Evolutionary conservation across 2,113 vertebrate species (phyloP), one percentile per base, ranked within the genome.

Genomic region (Stigmatopora nigra): DNA sequence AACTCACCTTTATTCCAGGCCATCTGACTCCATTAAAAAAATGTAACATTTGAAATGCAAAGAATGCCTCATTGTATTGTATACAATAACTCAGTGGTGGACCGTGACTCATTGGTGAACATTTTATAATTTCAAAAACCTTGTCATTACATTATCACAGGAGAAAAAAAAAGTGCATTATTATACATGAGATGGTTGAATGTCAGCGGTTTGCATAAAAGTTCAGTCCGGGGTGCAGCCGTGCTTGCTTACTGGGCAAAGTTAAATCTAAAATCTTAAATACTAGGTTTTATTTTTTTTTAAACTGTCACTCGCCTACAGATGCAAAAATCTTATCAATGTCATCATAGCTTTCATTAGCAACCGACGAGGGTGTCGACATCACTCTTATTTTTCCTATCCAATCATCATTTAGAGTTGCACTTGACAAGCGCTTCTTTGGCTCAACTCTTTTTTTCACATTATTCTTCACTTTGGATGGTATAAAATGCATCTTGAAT

Each of bases 321-420:
- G 75, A 84, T 9, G 86, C 72, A 78, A 92, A 92, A 65, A 92
- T 91, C 61, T 89, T 79, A 87, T 92, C 91, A 7, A 91, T 92
- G 63, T 90, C 89, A 69, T 88, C 69, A 0, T 19, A 41, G 0
- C 11, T 19, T 1, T 19, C 36, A 19, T 6, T 5, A 12, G 17
- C 12, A 4, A 56, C 2, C 53, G 69, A 61, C 56, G 22, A 47
- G 38, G 48, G n/a, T 4, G 63, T 15, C 3, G 2, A 14, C 48
- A 49, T 9, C 4, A 1, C 4, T 6, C 41, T 2, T 36, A 45
- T 44, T 44, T 7, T 0, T 17, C 56, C 57, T 57, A 22, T 53
- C 1, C 15, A 57, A 7, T 46, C 3, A 0, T 53, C 45, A n/a
- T 25, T 12, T 13, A 45, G 44, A 8, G 25, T 51, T 45, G 1